A percentile compares a stretch with the other conserved stretches of the same genome.
phyloP scores from a whole-genome alignment of 2,113 vertebrate genomes.

The Octodon degus region DNA sequence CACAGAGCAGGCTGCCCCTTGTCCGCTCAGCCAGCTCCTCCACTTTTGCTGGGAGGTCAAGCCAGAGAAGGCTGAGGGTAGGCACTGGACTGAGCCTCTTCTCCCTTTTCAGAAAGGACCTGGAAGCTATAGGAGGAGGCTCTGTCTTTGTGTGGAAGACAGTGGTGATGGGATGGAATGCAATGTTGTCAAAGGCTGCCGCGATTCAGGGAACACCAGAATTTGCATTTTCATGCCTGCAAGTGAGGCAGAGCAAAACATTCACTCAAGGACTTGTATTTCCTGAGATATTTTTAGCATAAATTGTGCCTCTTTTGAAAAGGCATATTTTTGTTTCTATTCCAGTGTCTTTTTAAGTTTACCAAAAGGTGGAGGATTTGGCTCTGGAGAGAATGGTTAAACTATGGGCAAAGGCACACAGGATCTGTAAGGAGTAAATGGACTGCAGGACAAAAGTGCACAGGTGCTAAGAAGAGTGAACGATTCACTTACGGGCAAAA shows the following conservation, averaged over 20 bases:
- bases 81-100: not conserved
- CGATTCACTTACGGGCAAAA: not conserved
- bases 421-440: not conserved
- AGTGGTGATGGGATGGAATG: not conserved
- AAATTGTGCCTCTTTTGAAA: conserved; percentile 54
- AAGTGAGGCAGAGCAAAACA: conserved; percentile 29
- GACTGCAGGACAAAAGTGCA: not conserved
- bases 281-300: conserved; percentile 7
- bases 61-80: not conserved
- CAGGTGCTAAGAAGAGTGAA: not conserved
- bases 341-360: conserved; percentile 39
- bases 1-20: not conserved
- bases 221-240: not conserved
- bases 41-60: not conserved
- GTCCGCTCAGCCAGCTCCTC: not conserved
- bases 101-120: not conserved
- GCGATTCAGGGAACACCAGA: not conserved
- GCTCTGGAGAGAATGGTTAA: not conserved
- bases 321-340: not conserved
- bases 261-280: conserved; percentile 52
- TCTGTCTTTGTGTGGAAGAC: not conserved
- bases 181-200: not conserved
- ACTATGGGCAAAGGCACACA: not conserved
- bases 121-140: not conserved
- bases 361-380: not conserved